A percentile compares a stretch with the other conserved stretches of the same genome.
phyloP scores from a whole-genome alignment of 2,113 vertebrate species.

The Scalopus aquaticus region DNA sequence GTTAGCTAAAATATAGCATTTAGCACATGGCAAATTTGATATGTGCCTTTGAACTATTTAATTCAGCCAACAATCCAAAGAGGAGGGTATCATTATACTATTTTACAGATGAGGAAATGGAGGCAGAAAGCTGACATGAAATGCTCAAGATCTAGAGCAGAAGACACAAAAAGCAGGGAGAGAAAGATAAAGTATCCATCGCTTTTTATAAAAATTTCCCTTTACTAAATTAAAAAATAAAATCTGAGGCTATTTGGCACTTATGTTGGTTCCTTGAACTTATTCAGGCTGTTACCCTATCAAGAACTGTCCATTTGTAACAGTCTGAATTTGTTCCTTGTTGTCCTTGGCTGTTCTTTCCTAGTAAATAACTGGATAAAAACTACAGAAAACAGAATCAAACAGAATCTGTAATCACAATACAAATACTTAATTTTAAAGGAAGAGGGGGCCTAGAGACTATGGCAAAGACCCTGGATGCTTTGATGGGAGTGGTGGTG shows the following conservation, averaged over 20 bases:
- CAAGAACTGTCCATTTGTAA: neutral
- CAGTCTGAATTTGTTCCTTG: neutral
- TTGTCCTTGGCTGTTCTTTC: neutral
- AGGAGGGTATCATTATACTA: neutral
- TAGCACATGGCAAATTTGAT: neutral
- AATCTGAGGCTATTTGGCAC: neutral
- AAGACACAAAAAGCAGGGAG: neutral
- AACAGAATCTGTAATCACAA: neutral
- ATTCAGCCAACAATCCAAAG: neutral
- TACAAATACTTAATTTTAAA: neutral
- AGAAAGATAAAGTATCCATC: neutral
- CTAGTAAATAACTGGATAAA: neutral
- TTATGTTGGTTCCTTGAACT: neutral
- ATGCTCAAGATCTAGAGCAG: neutral
- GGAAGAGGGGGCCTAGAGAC: neutral
- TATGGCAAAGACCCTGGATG: no score
- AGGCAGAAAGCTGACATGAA: neutral
- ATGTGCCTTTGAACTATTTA: neutral
- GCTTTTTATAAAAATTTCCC: neutral
- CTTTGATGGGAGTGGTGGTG: no score
- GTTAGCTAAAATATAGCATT: neutral
- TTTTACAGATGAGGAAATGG: neutral
- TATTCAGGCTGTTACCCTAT: neutral
- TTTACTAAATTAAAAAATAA: constrained; percentile 8
- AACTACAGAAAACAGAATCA: neutral